Evolutionary conservation across 2,888 invertebrate genomes (phyloP).

Genomic region (Nephrotoma flavescens): DNA sequence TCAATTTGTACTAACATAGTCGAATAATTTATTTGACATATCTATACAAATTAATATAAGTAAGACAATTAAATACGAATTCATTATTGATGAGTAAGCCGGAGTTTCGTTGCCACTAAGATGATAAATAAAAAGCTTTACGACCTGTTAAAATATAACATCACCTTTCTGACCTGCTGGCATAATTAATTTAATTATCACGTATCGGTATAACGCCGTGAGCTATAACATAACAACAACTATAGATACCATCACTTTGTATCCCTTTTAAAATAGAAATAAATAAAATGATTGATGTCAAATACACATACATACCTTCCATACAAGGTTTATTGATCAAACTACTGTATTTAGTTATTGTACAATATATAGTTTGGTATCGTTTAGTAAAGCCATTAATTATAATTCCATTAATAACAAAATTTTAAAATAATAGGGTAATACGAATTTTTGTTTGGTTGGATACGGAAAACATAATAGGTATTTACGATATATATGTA

Average conservation of each 20-base stretch:
- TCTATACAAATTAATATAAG: too few relatives aligned
- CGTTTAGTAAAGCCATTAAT: neutral
- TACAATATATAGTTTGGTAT: neutral
- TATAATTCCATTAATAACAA: neutral
- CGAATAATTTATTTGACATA: too few relatives aligned
- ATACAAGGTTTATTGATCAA: neutral
- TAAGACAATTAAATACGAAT: too few relatives aligned
- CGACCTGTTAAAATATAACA: too few relatives aligned
- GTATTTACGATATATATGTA: too few relatives aligned
- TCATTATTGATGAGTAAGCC: too few relatives aligned
- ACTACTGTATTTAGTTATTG: neutral
- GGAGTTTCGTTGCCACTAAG: too few relatives aligned
- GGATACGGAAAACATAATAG: neutral
- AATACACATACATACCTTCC: neutral
- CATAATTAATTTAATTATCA: too few relatives aligned
- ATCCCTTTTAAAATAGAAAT: neutral
- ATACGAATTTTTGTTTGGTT: neutral
- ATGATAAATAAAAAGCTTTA: too few relatives aligned
- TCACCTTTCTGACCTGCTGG: too few relatives aligned
- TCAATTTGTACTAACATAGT: too few relatives aligned
- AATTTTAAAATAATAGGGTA: neutral
- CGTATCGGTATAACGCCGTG: neutral
- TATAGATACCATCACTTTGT: neutral
- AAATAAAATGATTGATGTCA: neutral
- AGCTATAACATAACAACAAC: neutral